Conservation (phyloP, 1,140 invertebrate genomes). For the Zaprionus capensis region DNA sequence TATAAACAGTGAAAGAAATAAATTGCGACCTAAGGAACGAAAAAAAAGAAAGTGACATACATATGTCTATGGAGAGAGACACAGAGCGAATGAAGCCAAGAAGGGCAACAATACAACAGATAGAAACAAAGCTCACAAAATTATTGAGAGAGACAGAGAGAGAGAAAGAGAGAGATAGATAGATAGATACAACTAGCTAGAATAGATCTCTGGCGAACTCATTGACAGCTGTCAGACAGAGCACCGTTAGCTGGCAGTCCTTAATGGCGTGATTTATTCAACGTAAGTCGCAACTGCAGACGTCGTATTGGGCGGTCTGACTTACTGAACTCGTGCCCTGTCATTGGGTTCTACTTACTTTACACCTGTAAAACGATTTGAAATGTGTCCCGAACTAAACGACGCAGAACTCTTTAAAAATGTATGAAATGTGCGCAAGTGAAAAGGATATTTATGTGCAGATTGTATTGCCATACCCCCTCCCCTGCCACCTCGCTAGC, state of each 20-base stretch:
- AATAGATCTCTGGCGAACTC: conserved; percentile 4
- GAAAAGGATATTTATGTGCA: conserved; percentile 38
- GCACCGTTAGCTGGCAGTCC: background rate
- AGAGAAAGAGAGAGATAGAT: too few species aligned
- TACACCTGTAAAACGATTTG: conserved; percentile 41
- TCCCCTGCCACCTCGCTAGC: background rate
- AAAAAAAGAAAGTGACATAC: background rate
- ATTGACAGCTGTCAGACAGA: conserved; percentile 6
- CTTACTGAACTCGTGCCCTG: conserved; percentile 15
- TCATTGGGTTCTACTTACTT: conserved; percentile 24
- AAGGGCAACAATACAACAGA: background rate
- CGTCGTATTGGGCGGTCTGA: background rate
- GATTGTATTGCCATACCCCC: background rate
- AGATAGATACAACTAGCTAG: background rate
- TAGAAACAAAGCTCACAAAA: too few species aligned
- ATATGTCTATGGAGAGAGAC: background rate
- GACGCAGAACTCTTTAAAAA: conserved; percentile 54
- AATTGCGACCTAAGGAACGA: background rate
- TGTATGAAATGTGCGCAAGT: conserved; percentile 46
- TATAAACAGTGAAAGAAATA: background rate
- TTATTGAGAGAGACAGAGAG: background rate
- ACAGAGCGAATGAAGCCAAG: background rate
- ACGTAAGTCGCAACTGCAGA: background rate
- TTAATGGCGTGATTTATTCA: background rate
- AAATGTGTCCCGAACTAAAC: conserved; percentile 56